These are phyloP conservation scores for Hanleya hanleyi DNA, from an alignment of 2,888 invertebrate species.

Conservation along the genomic window DNA sequence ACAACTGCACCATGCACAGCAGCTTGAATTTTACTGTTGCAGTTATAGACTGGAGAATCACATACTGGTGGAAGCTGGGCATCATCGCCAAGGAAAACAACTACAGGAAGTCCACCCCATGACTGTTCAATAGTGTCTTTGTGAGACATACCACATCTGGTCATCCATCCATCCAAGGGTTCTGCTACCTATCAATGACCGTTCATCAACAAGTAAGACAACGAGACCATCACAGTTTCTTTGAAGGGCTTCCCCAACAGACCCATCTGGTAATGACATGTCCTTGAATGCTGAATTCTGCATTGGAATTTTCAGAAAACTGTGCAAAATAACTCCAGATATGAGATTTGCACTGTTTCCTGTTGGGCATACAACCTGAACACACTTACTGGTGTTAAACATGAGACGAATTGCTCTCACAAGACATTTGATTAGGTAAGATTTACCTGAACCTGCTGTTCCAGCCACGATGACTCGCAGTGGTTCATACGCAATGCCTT, in stretches of 20 bases:
- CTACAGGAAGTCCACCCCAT: conserved; percentile 43
- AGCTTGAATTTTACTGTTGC: not conserved
- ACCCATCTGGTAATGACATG: conserved; percentile 37
- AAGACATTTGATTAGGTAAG: conserved; percentile 43
- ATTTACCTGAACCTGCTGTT: no score
- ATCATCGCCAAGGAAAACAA: no score
- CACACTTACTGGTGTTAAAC: conserved; percentile 29
- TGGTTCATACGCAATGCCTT: conserved; percentile 18
- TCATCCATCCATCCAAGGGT: conserved; percentile 34
- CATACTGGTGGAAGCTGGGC: no score
- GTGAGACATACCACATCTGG: conserved; percentile 18
- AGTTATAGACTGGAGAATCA: no score
- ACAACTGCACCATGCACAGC: not conserved
- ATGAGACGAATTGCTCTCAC: conserved; percentile 27
- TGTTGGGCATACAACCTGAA: conserved; percentile 42
- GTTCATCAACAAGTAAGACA: conserved; percentile 42
- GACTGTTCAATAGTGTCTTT: not conserved
- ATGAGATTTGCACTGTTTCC: conserved; percentile 45
- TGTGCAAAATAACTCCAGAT: conserved; percentile 36
- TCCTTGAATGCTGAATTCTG: no score
- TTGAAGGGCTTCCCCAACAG: conserved; percentile 7
- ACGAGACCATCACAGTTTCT: conserved; percentile 30
- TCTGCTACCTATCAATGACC: conserved; percentile 23
- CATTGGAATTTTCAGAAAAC: conserved; percentile 40
- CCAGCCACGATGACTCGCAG: conserved; percentile 35